A percentile compares a stretch with the other conserved stretches of the same genome.
Conservation (phyloP, 2,888 invertebrate genomes). For the Mythimna vitellina region DNA sequence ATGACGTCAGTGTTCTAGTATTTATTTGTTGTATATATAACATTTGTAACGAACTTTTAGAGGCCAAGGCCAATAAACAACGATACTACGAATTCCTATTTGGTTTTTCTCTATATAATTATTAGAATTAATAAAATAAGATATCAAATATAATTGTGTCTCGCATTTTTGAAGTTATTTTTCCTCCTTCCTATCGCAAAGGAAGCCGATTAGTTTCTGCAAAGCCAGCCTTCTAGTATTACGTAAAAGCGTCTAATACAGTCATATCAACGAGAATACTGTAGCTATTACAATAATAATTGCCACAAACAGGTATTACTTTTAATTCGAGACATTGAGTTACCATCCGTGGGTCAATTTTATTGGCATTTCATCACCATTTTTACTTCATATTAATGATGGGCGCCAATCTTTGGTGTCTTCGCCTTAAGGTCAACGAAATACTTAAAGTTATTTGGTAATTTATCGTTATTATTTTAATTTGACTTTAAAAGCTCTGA, state of each 20-base stretch:
- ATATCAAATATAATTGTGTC: not conserved
- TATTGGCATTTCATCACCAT: conserved; percentile 73
- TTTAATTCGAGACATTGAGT: conserved; percentile 64
- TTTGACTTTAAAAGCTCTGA: conserved; percentile 42
- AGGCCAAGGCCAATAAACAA: conserved; percentile 41
- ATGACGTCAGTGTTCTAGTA: conserved; percentile 32
- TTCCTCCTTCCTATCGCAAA: not conserved
- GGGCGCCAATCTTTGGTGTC: conserved; percentile 66
- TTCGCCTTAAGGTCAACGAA: conserved; percentile 64
- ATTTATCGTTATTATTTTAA: conserved; percentile 59
- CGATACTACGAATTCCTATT: not conserved
- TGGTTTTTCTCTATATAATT: not conserved
- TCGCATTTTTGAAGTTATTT: not conserved
- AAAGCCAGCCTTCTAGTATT: conserved; percentile 1
- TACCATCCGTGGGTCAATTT: conserved; percentile 65
- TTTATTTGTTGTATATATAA: conserved; percentile 36
- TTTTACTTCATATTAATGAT: conserved; percentile 58
- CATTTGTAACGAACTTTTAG: conserved; percentile 36
- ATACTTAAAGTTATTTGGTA: conserved; percentile 54
- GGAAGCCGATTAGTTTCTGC: conserved; percentile 6
- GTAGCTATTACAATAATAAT: conserved; percentile 38
- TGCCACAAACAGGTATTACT: conserved; percentile 49
- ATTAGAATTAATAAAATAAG: not conserved
- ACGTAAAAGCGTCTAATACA: conserved; percentile 32
- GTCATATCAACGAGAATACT: conserved; percentile 16